Evolutionary conservation across 2,113 vertebrate species (phyloP), one percentile per base, ranked within the genome.

Genomic region (Onychostoma macrolepis): DNA sequence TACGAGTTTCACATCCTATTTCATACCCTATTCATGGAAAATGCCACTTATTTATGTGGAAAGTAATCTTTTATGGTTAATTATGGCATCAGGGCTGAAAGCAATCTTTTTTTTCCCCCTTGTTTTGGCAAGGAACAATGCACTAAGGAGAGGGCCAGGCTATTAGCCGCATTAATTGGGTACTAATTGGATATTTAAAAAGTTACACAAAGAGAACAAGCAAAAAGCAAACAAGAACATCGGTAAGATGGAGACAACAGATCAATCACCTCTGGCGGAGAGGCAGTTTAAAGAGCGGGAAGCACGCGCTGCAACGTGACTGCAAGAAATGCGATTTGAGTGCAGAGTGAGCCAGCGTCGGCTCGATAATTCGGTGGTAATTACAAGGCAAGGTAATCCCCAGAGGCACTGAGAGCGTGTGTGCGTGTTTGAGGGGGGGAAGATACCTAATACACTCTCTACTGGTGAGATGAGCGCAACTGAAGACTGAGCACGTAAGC

Each of bases 301-400:
- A 50, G 15, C 48, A 4, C 36, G 58, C 50, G 17, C 19, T 72
- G 61, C 38, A 58, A 81, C 72, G 48, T 74, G 80, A 79, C 79
- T 88, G 91, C 90, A 91, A 94, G 93, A 87, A 94, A 94, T 92
- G 88, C 88, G 88, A 91, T 96, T 95, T 95, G 93, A 95, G 95
- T 95, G 94, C 91, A 94, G 88, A 95, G 95, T 94, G 94, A 95
- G 93, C 94, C 90, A 94, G 94, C 90, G 92, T 94, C 94, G 93
- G 94, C 94, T 94, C 94, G 94, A 94, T 94, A 95, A 96, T 94
- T 96, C 94, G 91, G 92, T 89, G 90, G 93, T 96, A 96, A 97
- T 96, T 96, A 97, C 93, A 95, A 96, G 95, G 95, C 94, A 94
- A 95, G 94, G 94, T 85, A 92, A 96, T 92, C 93, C 96, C 94